Conservation (phyloP, 1,140 invertebrate species). For the Eriosoma lanigerum region DNA sequence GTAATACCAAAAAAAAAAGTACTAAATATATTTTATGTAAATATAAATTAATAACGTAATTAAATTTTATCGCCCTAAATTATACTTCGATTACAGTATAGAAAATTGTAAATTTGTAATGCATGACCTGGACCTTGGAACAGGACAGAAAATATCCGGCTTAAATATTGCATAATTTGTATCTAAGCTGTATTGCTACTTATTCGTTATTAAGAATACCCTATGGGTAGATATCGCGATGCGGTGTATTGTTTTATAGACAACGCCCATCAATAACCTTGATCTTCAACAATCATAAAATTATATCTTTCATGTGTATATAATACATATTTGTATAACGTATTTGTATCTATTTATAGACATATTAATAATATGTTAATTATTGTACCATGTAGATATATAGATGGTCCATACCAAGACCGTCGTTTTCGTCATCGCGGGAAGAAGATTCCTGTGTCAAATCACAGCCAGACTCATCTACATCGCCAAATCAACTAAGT, state of each 20-base stretch:
- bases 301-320: slow-evolving; percentile 4
- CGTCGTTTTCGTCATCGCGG: slow-evolving; percentile 52
- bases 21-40: no score
- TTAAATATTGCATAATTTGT: slow-evolving; percentile 23
- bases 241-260: slow-evolving; percentile 35
- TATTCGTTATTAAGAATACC: slow-evolving; percentile 15
- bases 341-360: neutral
- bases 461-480: slow-evolving; percentile 53
- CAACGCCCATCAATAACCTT: slow-evolving; percentile 45
- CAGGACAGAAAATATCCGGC: slow-evolving; percentile 25
- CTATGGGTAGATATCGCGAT: neutral
- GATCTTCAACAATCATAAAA: slow-evolving; percentile 46
- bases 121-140: slow-evolving; percentile 17
- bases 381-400: slow-evolving; percentile 44
- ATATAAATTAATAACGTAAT: no score
- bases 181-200: slow-evolving; percentile 19
- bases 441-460: slow-evolving; percentile 52
- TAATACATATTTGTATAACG: neutral
- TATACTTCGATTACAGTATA: slow-evolving; percentile 19
- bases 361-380: neutral
- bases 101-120: slow-evolving; percentile 36
- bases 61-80: no score
- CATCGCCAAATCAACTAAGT: slow-evolving; percentile 47
- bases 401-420: slow-evolving; percentile 56
- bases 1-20: no score